Percentiles rank a stretch among this genome's conserved stretches.
Evolutionary conservation across 2,113 vertebrate species (phyloP).

Genomic region (Bombycilla garrulus): DNA sequence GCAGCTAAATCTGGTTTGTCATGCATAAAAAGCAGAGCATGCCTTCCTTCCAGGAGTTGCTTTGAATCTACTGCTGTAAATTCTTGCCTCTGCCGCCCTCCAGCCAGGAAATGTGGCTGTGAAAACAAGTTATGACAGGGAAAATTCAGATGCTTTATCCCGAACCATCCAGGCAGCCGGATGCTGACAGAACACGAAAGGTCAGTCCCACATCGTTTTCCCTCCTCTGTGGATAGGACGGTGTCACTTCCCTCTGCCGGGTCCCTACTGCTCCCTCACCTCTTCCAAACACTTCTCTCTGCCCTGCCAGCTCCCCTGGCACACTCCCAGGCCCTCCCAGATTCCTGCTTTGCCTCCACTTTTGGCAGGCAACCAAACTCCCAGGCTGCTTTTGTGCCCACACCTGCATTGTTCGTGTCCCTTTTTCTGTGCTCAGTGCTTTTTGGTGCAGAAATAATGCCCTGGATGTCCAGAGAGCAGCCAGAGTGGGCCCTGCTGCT

Average conservation of each 20-base stretch:
- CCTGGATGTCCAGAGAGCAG: not conserved
- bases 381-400: not conserved
- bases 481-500: not conserved
- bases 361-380: not conserved
- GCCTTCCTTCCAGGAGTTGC: not conserved
- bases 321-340: not conserved
- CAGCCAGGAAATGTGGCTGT: conserved; percentile 31
- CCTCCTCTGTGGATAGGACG: not conserved
- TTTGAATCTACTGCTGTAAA: conserved; percentile 1
- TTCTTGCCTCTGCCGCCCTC: conserved; percentile 11
- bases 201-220: not conserved
- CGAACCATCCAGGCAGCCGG: not conserved
- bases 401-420: not conserved
- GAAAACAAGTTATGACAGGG: conserved; percentile 49
- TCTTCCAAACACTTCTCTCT: not conserved
- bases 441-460: not conserved
- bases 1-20: not conserved
- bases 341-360: not conserved
- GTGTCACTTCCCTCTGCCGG: not conserved
- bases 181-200: not conserved
- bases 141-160: not conserved
- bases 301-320: not conserved
- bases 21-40: conserved; percentile 1
- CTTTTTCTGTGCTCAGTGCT: not conserved
- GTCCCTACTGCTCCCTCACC: not conserved